Conservation (phyloP, 2,797 vertebrate genomes). For the Oophaga sylvatica region DNA sequence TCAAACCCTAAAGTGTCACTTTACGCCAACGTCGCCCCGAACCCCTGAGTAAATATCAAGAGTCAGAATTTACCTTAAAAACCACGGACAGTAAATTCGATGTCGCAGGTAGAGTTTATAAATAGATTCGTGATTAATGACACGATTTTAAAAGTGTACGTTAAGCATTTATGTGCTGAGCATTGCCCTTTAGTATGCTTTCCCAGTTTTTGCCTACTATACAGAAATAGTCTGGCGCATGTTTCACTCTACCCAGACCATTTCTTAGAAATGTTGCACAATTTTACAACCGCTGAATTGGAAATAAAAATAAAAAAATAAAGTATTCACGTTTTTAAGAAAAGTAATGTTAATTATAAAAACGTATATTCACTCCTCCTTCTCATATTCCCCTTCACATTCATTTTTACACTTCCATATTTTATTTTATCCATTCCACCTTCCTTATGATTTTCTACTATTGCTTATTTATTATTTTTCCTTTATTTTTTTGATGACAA, state of each 20-base stretch:
- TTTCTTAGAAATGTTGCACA: not conserved
- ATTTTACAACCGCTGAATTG: not conserved
- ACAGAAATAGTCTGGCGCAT: conserved; percentile 27
- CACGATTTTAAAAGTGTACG: conserved; percentile 45
- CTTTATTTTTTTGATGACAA: too few relatives aligned
- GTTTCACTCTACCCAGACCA: not conserved
- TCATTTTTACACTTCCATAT: too few relatives aligned
- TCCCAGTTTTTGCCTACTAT: conserved; percentile 34
- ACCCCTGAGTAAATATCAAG: not conserved
- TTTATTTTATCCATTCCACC: too few relatives aligned
- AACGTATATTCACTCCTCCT: too few relatives aligned
- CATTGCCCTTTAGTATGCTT: conserved; percentile 41
- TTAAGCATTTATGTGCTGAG: conserved; percentile 47
- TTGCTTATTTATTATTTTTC: too few relatives aligned
- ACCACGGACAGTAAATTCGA: conserved; percentile 7
- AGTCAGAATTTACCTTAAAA: conserved; percentile 4
- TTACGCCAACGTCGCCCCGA: not conserved
- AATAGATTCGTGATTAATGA: conserved; percentile 58
- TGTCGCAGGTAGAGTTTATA: conserved; percentile 51
- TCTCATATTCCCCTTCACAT: too few relatives aligned
- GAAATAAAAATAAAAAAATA: not conserved
- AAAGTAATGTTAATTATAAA: not conserved
- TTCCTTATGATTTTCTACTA: too few relatives aligned
- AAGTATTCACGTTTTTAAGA: not conserved
- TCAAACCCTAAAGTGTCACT: not conserved